Evolutionary conservation across 2,113 vertebrate species (phyloP).

Genomic region (Vidua chalybeata): DNA sequence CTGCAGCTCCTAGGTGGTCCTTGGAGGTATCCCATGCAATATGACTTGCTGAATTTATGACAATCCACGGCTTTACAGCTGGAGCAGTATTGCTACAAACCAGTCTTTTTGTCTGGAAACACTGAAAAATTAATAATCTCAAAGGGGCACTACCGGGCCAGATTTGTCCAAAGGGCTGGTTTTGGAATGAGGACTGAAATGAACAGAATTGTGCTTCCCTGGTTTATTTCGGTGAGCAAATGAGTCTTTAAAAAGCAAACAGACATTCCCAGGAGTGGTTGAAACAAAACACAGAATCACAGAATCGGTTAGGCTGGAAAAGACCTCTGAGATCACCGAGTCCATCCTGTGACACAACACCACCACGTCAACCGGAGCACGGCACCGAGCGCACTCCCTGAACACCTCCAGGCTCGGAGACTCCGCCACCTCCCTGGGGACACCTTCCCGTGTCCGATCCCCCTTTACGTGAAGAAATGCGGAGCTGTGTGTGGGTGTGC

Average conservation of each 20-base stretch:
- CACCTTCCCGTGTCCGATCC: fast-evolving
- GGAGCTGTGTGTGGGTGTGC: fast-evolving
- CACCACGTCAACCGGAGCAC: fast-evolving
- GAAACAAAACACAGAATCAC: neutral
- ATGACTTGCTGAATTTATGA: neutral
- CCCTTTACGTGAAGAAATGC: fast-evolving
- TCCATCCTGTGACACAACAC: neutral
- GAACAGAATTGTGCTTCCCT: neutral
- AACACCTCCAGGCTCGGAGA: neutral
- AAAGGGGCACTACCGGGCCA: neutral
- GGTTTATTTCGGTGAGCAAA: neutral
- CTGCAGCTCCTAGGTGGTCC: conserved; percentile 32
- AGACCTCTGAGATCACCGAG: neutral
- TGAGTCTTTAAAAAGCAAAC: neutral
- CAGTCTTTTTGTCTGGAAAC: neutral
- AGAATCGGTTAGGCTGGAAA: neutral
- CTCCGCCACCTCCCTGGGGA: neutral
- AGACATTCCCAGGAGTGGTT: fast-evolving
- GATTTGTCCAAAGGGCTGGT: neutral
- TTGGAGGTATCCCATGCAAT: neutral
- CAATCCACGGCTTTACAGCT: neutral
- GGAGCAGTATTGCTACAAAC: neutral
- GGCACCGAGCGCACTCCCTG: neutral
- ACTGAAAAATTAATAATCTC: neutral
- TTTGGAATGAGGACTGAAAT: neutral